Base-by-base conservation (phyloP, 2,113 vertebrate species). In the Machaerirhynchus nigripectus region DNA sequence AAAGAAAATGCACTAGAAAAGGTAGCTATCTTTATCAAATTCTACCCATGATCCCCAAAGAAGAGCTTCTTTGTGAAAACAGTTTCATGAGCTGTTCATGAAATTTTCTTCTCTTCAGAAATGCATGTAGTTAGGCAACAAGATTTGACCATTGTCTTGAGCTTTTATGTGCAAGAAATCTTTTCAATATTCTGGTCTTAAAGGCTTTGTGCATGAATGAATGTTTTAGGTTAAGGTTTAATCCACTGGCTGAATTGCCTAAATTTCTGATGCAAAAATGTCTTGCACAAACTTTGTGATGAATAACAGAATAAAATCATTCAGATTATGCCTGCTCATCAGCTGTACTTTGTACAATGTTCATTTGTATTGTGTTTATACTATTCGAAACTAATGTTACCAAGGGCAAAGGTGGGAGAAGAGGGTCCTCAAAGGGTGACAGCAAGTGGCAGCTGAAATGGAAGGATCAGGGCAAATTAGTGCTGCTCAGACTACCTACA, bases 51-150 rank as follows among this genome's bases (percentile, higher is more conserved):
- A 75, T 42, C 26, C 31, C 20, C 21, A 55, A 80, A 37, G 44
- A 57, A 90, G 49, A 68, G 3, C 5, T 71, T 86, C 42, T 59
- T 55, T 68, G 6, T 83, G 64, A 33, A 64, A 67, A 27, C 15
- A 33, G 31, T 59, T 85, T 79, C 17, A 53, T 37, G 39, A 71
- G 20, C 52, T 46, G n/a, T 26, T 86, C 20, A 8, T 46, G 39
- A 75, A 37, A 50, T 88, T 46, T 85, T 82, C 56, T 90, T 56
- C 49, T 82, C 33, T 93, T 91, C 9, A 5, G 47, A 57, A 85
- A 67, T 28, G 10, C 0, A 0, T 19, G 20, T 31, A 70, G 9
- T 44, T 53, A 44, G 31, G 47, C 47, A 63, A 83, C n/a, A 78
- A 56, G 61, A 31, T 21, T 16, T 39, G 16, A 4, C 67, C 42